Evolutionary conservation across 2,888 invertebrate genomes (phyloP).

Genomic region (Pristionchus fissidentatus): DNA sequence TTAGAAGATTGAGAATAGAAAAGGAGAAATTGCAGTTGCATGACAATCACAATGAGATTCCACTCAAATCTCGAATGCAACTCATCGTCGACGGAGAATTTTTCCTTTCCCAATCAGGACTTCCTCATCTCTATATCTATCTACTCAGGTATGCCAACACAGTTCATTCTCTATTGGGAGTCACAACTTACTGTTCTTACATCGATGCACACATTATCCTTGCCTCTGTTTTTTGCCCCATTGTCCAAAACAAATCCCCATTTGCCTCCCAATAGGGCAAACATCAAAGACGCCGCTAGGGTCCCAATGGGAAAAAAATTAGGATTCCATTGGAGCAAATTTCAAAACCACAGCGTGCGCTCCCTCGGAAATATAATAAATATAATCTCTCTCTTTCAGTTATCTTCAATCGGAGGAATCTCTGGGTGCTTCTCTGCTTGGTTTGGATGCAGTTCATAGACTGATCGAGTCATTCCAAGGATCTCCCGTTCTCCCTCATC

Average conservation of each 20-base stretch:
- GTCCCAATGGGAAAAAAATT: no score
- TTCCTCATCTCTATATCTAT: slow-evolving; percentile 70
- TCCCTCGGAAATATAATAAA: no score
- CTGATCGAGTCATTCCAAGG: slow-evolving; percentile 64
- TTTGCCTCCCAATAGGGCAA: no score
- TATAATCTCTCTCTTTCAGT: slow-evolving; percentile 53
- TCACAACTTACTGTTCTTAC: no score
- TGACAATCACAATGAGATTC: slow-evolving; percentile 65
- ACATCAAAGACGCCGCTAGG: no score
- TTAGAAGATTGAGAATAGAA: neutral
- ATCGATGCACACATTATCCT: no score
- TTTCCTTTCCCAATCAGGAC: slow-evolving; percentile 67
- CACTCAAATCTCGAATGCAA: slow-evolving; percentile 71
- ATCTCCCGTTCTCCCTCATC: slow-evolving; percentile 55
- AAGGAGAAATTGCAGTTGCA: slow-evolving; percentile 60
- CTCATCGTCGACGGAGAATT: slow-evolving; percentile 70
- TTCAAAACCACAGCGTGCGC: no score
- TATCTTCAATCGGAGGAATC: slow-evolving; percentile 70
- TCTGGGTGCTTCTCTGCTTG: slow-evolving; percentile 70
- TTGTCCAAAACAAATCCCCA: no score
- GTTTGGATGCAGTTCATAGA: slow-evolving; percentile 70
- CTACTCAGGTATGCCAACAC: slow-evolving; percentile 54
- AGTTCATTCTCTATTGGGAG: no score
- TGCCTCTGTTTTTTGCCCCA: no score
- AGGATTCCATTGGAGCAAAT: no score